These are phyloP conservation scores for Thelaira solivaga DNA, from an alignment of 2,888 invertebrate species.

Conservation along the genomic window DNA sequence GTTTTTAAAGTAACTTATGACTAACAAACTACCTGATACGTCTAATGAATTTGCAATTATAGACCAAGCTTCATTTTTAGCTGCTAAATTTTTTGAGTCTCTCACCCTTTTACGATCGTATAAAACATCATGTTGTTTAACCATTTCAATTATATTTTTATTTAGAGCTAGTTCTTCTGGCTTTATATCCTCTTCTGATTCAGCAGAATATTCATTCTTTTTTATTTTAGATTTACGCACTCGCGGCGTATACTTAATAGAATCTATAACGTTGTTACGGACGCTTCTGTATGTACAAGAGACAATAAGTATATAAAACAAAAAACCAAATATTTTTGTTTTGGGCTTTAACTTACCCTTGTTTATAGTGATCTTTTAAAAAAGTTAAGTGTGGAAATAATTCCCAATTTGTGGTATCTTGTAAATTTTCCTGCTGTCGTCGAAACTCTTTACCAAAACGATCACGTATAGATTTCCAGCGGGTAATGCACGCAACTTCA, in stretches of 20 bases:
- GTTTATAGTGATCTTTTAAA: slow-evolving; percentile 72
- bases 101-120: slow-evolving; percentile 71
- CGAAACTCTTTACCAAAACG: slow-evolving; percentile 72
- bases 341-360: slow-evolving; percentile 63
- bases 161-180: slow-evolving; percentile 66
- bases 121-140: slow-evolving; percentile 70
- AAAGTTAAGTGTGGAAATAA: slow-evolving; percentile 71
- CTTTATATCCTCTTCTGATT: slow-evolving; percentile 57
- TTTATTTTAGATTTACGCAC: slow-evolving; percentile 52
- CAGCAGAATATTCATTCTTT: slow-evolving; percentile 10
- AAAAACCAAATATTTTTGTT: background rate
- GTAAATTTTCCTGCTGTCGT: slow-evolving; percentile 69
- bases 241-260: slow-evolving; percentile 68
- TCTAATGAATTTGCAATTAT: slow-evolving; percentile 68
- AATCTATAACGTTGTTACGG: slow-evolving; percentile 61
- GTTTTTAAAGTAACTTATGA: background rate
- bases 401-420: slow-evolving; percentile 71
- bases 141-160: slow-evolving; percentile 70
- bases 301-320: background rate
- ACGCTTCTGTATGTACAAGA: slow-evolving; percentile 43
- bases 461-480: slow-evolving; percentile 73
- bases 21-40: slow-evolving; percentile 68
- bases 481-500: slow-evolving; percentile 72
- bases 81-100: slow-evolving; percentile 71
- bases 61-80: slow-evolving; percentile 72